phyloP scores from a whole-genome alignment of 2,888 invertebrate species.

The Phyllotreta striolata region DNA sequence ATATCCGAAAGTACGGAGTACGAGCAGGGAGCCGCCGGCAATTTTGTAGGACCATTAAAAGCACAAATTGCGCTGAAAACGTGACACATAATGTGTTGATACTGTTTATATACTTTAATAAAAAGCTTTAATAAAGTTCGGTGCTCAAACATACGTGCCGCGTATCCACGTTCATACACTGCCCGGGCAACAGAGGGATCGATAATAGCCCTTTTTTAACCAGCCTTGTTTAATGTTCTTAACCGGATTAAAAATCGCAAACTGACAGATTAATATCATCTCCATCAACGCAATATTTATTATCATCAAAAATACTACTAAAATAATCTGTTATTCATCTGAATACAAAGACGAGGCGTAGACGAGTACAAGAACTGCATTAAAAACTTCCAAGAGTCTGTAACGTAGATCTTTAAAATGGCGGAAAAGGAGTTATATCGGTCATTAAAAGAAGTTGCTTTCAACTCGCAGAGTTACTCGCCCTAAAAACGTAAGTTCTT shows the following conservation, averaged over 20 bases:
- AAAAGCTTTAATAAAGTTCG: slow-evolving; percentile 38
- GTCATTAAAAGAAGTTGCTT: slow-evolving; percentile 25
- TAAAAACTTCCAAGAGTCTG: too few species aligned
- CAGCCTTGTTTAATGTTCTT: slow-evolving; percentile 9
- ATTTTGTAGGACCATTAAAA: slow-evolving; percentile 30
- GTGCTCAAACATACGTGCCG: slow-evolving; percentile 33
- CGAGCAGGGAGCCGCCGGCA: slow-evolving; percentile 27
- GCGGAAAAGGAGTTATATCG: slow-evolving; percentile 8
- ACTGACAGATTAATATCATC: too few species aligned
- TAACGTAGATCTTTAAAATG: too few species aligned
- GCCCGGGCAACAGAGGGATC: slow-evolving; percentile 18
- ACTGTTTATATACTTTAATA: slow-evolving; percentile 37
- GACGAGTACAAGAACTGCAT: too few species aligned
- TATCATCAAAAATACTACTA: too few species aligned
- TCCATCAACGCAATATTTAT: too few species aligned
- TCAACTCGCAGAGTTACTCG: background rate
- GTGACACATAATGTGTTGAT: slow-evolving; percentile 34
- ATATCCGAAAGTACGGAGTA: slow-evolving; percentile 17
- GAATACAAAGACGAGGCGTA: too few species aligned
- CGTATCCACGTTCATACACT: slow-evolving; percentile 13
- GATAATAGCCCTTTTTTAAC: slow-evolving; percentile 30
- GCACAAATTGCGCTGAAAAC: slow-evolving; percentile 35
- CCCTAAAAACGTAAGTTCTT: too few species aligned
- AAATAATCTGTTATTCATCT: too few species aligned
- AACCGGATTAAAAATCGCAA: slow-evolving; percentile 5